Base-by-base conservation (phyloP, 2,113 vertebrate genomes). In the Ameiurus melas region DNA sequence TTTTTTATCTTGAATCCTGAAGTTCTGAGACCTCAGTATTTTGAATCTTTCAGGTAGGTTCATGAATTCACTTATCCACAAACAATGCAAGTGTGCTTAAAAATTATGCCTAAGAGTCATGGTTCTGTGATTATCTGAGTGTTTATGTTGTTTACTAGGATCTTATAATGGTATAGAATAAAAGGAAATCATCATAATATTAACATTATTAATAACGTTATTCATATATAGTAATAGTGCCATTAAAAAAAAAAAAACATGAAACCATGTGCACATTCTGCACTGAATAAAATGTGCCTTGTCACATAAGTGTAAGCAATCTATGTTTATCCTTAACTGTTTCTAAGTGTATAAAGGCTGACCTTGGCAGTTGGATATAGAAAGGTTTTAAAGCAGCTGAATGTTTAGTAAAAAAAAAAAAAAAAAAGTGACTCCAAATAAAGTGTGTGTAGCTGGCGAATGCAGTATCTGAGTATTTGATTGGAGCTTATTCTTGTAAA, bases 401-500 rank as follows among this genome's bases (percentile, higher is more conserved):
- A 88, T 91, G 91, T 94, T 93, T 90, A 66, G 92, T 90, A 73
- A 86, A 90, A 51, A 51, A 51, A 51, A 51, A 73, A 86, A 90
- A 51, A 51, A 51, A 51, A 51, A 92, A 78, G 90, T 89, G 93
- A 90, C 91, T 91, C 82, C 90, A 91, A 92, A 94, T 93, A 90
- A 88, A 88, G 89, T 89, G 47, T 80, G 85, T 93, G 94, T 94
- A 92, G 92, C 92, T 87, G 90, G 83, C 89, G 89, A 89, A 84
- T 90, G 64, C 87, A 90, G 90, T 22, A 85, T 93, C 90, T 92
- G 91, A 94, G 91, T 87, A 92, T 91, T 93, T 94, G 94, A 95
- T 94, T 94, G 90, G 92, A 94, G 91, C 89, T 89, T 92, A 71
- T 14, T 84, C 90, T 85, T 92, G 91, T 94, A 95, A 95, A 95